These are phyloP conservation scores for Allygus modestus DNA, from an alignment of 2,888 invertebrate genomes.

Conservation along the genomic window DNA sequence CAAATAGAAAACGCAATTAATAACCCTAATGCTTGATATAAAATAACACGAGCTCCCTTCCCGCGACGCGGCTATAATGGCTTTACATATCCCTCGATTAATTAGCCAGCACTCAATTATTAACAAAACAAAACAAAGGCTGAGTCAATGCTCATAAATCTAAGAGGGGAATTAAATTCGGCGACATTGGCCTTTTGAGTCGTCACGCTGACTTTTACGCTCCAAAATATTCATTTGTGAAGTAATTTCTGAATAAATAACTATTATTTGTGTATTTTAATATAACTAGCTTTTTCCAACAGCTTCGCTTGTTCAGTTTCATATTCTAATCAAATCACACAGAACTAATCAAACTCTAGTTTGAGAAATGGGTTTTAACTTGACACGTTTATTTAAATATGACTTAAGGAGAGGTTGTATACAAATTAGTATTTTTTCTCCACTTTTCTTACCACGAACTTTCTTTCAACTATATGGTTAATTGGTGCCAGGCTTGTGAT, in stretches of 20 bases:
- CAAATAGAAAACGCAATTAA: conserved; percentile 58
- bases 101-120: conserved; percentile 39
- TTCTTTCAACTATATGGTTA: too few relatives aligned
- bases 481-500: too few relatives aligned
- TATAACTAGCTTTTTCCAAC: too few relatives aligned
- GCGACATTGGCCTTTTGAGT: background rate
- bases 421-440: too few relatives aligned
- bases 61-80: conserved; percentile 8
- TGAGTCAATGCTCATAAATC: conserved; percentile 47
- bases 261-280: background rate
- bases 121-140: conserved; percentile 27
- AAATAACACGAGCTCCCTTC: conserved; percentile 43
- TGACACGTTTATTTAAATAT: too few relatives aligned
- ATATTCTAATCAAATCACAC: background rate
- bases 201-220: background rate
- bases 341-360: too few relatives aligned
- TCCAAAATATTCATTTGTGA: too few relatives aligned
- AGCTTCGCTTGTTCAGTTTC: too few relatives aligned
- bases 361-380: too few relatives aligned
- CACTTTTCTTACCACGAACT: too few relatives aligned
- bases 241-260: background rate
- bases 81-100: conserved; percentile 27
- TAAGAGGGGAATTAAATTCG: conserved; percentile 10
- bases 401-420: too few relatives aligned
- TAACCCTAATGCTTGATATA: conserved; percentile 58